A percentile compares a stretch with the other conserved stretches of the same genome.
Evolutionary conservation across 2,888 invertebrate species (phyloP).

Genomic region (Saturnia japonica): DNA sequence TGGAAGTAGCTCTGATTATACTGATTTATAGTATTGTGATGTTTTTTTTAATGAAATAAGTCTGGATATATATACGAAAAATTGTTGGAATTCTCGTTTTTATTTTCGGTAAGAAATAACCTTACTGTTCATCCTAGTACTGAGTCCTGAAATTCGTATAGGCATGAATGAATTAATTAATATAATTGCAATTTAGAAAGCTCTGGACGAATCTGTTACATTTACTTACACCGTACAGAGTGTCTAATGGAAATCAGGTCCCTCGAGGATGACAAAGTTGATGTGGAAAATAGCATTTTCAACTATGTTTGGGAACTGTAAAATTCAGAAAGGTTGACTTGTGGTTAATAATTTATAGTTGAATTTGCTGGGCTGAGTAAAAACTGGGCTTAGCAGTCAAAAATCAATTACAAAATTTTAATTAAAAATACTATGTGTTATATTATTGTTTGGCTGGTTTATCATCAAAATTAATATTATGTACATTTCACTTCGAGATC

Average conservation of each 20-base stretch:
- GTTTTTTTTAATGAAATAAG: neutral
- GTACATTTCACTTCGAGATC: too few relatives aligned
- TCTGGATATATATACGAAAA: neutral
- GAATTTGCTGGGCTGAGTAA: too few relatives aligned
- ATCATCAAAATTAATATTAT: too few relatives aligned
- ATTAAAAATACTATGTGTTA: too few relatives aligned
- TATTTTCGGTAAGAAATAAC: neutral
- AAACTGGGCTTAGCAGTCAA: too few relatives aligned
- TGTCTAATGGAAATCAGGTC: slow-evolving; percentile 20
- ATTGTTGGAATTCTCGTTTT: neutral
- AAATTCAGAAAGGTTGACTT: neutral
- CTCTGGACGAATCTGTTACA: slow-evolving; percentile 21
- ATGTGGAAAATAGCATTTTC: neutral
- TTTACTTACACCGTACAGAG: neutral
- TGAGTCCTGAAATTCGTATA: slow-evolving; percentile 13
- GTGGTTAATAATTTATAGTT: neutral
- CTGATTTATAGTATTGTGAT: too few relatives aligned
- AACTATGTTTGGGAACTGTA: neutral
- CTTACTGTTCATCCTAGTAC: neutral
- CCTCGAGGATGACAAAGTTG: neutral
- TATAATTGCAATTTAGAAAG: slow-evolving; percentile 42
- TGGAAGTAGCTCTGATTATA: too few relatives aligned
- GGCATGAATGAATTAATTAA: slow-evolving; percentile 45
- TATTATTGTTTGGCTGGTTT: too few relatives aligned
- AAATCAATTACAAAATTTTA: too few relatives aligned